These are phyloP conservation scores for Drosophila mayri DNA, from an alignment of 1,140 invertebrate species.

Conservation along the genomic window DNA sequence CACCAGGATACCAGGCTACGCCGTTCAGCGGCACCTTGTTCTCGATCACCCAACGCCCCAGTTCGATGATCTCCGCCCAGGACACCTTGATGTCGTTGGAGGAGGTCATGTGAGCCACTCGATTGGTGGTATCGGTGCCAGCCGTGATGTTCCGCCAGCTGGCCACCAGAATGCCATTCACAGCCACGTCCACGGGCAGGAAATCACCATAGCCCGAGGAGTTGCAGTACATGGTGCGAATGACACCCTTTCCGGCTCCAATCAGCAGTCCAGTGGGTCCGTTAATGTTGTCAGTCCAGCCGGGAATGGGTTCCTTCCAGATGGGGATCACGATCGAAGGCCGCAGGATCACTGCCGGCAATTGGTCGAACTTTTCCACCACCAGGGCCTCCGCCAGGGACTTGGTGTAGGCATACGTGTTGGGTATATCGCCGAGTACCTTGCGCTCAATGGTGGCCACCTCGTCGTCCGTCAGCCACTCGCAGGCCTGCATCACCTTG, in stretches of 20 bases:
- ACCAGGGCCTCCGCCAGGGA: conserved; percentile 93
- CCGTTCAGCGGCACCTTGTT: conserved; percentile 91
- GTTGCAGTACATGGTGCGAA: conserved; percentile 89
- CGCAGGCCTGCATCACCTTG: conserved; percentile 94
- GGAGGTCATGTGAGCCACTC: conserved; percentile 90
- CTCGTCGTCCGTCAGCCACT: conserved; percentile 94
- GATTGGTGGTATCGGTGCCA: conserved; percentile 69
- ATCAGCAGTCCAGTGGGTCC: conserved; percentile 92
- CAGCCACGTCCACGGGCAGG: conserved; percentile 91
- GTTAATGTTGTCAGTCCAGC: conserved; percentile 97
- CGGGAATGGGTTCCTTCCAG: conserved; percentile 92
- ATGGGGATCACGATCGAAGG: conserved; percentile 95
- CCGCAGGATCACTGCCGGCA: conserved; percentile 95
- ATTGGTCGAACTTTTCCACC: conserved; percentile 89
- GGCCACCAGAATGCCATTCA: conserved; percentile 90
- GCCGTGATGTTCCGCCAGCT: conserved; percentile 88
- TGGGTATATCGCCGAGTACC: conserved; percentile 93
- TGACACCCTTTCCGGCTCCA: conserved; percentile 90
- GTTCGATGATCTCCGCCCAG: conserved; percentile 92
- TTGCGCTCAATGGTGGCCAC: conserved; percentile 87
- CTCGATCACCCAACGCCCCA: conserved; percentile 91
- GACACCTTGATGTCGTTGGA: conserved; percentile 93
- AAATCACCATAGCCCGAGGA: conserved; percentile 87
- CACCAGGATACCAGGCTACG: conserved; percentile 95
- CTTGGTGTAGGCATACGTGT: conserved; percentile 97